Evolutionary conservation across 37 sponge, comb jelly and placozoan genomes (phyloP), one percentile per base, ranked within the genome.

Genomic region (Geodia barretti): DNA sequence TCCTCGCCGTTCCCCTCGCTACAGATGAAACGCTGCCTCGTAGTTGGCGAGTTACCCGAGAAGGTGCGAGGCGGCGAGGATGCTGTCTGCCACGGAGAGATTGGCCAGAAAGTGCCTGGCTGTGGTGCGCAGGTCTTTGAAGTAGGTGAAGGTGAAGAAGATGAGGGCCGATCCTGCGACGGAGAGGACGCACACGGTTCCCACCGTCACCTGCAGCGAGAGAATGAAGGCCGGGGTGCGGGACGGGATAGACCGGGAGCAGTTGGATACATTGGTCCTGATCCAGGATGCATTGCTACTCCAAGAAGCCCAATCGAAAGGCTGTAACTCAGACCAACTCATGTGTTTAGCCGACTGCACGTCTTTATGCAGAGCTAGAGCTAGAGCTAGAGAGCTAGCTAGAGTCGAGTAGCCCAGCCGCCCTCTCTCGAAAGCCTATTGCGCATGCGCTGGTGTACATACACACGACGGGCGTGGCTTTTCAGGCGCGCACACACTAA

Each of bases 41-140:
- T 76, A 72, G 30, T 58, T 68, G 20, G 67, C 59, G 39, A 62
- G 37, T 9, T 79, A 33, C 32, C 92, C 92, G 9, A 83, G 31
- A 20, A 91, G 62, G 31, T 83, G 74, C 7, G 92, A 71, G 9
- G 29, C 19, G 21, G 92, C 87, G 0, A 86, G 58, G 0, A 86
- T 2, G 29, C 86, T 47, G 83, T 91, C 92, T 19, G 87, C 83
- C 23, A 83, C 58, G 39, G 92, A 91, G 38, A 91, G 87, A 38
- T 91, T 60, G 32, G 86, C 83, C 7, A 91, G 79, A 30, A 91
- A 23, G 43, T 77, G 76, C 37, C 92, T 71, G 11, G 83, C 79
- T 2, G 24, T 68, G 28, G 87, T 91, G 4, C 92, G 73, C 30
- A 91, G 30, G 5, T 83, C 69, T 4, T 64, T 64, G 60, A 91